Base-by-base conservation (phyloP, 2,797 vertebrate genomes). In the Peromyscus nudipes region DNA sequence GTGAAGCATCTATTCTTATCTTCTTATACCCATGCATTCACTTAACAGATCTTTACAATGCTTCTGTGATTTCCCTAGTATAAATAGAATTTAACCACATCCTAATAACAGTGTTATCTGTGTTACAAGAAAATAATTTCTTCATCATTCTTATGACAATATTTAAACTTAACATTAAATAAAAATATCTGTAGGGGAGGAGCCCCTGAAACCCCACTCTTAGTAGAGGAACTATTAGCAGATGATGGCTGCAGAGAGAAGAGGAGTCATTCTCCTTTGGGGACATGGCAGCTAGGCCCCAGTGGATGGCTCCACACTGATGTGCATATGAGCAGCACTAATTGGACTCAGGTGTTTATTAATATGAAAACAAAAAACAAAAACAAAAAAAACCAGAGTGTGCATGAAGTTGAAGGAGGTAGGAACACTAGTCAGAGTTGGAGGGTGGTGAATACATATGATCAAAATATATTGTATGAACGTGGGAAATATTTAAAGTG, bases 21-120 rank as follows among this genome's bases (percentile, higher is more conserved):
- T 9, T 60, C 52, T 1, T 85, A 27, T 3, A 77, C 65, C 37
- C 10, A 57, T 52, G 64, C 64, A 57, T 79, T 4, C 5, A 71
- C 11, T n/a, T 94, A 64, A 96, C 31, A 92, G 6, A 43, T 87
- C 75, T 88, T 90, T 17, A 49, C 17, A 92, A 80, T 73, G 31
- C 27, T 83, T 7, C 27, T 84, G 2, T 88, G 87, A 87, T 94
- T 94, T 91, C 7, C 75, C 4, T 2, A 40, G 0, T 93, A 43
- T 83, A 85, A 46, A 12, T 43, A 67, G 4, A 89, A n/a, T 55
- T n/a, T 86, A 73, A 14, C 7, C 9, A 23, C 6, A 52, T 52
- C 1, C n/a, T 92, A 52, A 37, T 75, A 76, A 55, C 43, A 6
- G 1, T 31, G 2, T 86, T 89, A 43, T 71, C 13, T 85, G 6